A percentile compares a stretch with the other conserved stretches of the same genome.
These are phyloP conservation scores for Prionailurus bengalensis DNA, from an alignment of 2,113 vertebrate genomes.

Conservation along the genomic window DNA sequence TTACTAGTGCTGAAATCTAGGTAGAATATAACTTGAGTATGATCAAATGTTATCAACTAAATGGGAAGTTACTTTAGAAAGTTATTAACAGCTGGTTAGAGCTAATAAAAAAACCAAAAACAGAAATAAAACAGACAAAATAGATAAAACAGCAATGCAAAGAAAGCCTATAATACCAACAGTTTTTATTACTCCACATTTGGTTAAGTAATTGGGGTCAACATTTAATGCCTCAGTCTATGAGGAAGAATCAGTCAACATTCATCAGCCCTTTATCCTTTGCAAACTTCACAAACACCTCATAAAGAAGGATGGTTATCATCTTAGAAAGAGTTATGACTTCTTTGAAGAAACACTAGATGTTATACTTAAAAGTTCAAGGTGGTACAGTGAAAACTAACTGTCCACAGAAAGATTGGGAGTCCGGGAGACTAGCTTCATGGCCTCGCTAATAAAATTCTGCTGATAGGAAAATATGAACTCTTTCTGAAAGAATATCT, in stretches of 20 bases:
- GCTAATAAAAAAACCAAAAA: background rate
- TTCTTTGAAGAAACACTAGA: slow-evolving; percentile 29
- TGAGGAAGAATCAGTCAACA: background rate
- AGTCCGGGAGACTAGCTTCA: slow-evolving; percentile 19
- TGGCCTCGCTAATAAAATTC: background rate
- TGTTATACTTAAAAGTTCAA: slow-evolving; percentile 39
- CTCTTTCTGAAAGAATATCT: slow-evolving; percentile 7
- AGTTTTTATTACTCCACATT: background rate
- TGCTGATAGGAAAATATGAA: background rate
- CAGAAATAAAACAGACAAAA: background rate
- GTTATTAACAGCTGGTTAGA: background rate
- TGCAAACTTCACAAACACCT: background rate
- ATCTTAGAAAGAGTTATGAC: background rate
- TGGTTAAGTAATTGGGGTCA: background rate
- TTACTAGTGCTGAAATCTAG: background rate
- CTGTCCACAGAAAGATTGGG: background rate
- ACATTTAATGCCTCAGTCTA: background rate
- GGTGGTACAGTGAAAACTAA: background rate
- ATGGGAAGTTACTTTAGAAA: slow-evolving; percentile 21
- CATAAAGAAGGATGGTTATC: background rate
- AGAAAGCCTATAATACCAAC: background rate
- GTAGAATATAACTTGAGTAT: background rate
- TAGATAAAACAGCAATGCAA: background rate
- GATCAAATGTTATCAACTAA: slow-evolving; percentile 24
- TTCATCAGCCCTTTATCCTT: background rate